Base-by-base conservation (phyloP, 1,140 invertebrate genomes). In the Antheraea pernyi region DNA sequence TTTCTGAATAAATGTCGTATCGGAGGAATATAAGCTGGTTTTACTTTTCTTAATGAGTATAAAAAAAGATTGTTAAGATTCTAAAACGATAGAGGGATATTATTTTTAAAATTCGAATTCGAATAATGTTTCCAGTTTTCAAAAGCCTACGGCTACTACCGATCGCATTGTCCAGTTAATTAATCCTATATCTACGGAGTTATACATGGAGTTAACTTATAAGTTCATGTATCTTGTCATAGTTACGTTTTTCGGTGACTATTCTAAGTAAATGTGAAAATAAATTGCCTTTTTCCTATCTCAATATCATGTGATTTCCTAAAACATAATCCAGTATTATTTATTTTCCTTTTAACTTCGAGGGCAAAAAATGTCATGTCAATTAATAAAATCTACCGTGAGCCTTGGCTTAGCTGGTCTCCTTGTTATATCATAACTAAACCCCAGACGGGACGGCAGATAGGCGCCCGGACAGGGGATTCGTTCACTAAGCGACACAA, bases 371-470 rank as follows among this genome's bases (percentile, higher is more conserved):
- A 86, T 76, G 80, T 81, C 84, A 88, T 85, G 84, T 88, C 86
- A 88, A 88, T 90, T 88, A 90, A 88, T 84, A 85, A 84, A 86
- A 84, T 83, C 80, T 78, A 64, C 79, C 75, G 80, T 88, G 88
- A 90, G 86, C 76, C 82, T 63, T 66, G 78, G 86, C 88, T 90
- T 90, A 88, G 84, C 86, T 78, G 78, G 73, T 60, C 78, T 83
- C 79, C 85, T 87, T 87, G 83, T 85, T 88, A 87, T 88, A 85
- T 88, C 85, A 88, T 88, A 88, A 89, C 84, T 88, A 87, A 88
- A 85, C 78, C 39, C 79, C 78, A 78, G 78, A 77, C 74, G 79
- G 80, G 66, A 71, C 72, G 78, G 77, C 77, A 66, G 48, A 66
- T 58, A 66, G 70, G 72, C 60, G 60, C 61, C 65, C 63, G 65